Evolutionary conservation across 2,797 vertebrate species (phyloP).

Genomic region (Enteromius mattozi): DNA sequence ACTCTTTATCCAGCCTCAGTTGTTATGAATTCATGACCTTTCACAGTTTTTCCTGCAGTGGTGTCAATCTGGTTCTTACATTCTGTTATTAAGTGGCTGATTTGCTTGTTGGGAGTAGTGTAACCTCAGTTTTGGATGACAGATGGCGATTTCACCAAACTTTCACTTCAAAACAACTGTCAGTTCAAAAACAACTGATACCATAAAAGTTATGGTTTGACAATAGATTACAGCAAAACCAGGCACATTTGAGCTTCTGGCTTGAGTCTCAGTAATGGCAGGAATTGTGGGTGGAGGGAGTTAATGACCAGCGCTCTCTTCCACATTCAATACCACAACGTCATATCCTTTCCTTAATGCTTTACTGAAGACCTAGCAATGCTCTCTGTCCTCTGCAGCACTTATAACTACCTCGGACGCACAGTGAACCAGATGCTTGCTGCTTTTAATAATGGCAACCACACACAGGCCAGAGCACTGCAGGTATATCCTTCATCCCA

Average conservation of each 20-base stretch:
- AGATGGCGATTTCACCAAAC: neutral
- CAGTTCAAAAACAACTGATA: neutral
- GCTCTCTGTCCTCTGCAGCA: constrained; percentile 73
- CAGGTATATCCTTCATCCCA: constrained; percentile 79
- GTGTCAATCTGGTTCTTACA: neutral
- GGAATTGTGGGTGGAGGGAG: no score
- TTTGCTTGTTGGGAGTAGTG: neutral
- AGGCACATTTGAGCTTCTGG: neutral
- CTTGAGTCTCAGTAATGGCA: no score
- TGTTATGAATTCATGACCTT: neutral
- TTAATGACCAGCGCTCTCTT: no score
- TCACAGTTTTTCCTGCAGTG: neutral
- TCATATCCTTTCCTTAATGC: neutral
- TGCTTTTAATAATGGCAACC: constrained; percentile 81
- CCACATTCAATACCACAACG: no score
- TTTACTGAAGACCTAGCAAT: neutral
- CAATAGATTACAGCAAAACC: neutral
- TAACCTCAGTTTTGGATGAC: neutral
- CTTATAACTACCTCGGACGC: constrained; percentile 90
- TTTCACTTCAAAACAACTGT: neutral
- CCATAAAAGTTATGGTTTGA: neutral
- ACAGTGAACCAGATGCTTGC: constrained; percentile 79
- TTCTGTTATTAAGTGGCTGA: neutral
- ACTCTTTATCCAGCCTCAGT: neutral
- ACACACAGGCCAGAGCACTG: constrained; percentile 76